phyloP scores from a whole-genome alignment of 2,797 vertebrate species.

The Syngnathus rostellatus region DNA sequence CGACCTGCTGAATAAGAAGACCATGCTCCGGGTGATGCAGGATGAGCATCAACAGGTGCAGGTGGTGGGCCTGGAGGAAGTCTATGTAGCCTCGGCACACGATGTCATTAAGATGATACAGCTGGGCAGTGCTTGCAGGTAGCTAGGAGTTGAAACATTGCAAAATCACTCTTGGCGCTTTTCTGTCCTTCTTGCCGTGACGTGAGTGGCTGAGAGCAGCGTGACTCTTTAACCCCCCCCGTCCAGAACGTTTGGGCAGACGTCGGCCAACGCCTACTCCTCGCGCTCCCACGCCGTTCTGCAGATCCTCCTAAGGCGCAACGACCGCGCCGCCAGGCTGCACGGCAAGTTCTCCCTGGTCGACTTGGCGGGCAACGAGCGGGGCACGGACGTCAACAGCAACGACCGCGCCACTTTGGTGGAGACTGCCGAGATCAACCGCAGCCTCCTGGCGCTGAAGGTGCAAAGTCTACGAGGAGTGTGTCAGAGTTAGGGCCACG shows the following conservation, averaged over 20 bases:
- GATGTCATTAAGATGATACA: slow-evolving; percentile 89
- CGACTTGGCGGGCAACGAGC: slow-evolving; percentile 93
- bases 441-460: slow-evolving; percentile 93
- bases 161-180: no score
- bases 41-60: slow-evolving; percentile 93
- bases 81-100: slow-evolving; percentile 72
- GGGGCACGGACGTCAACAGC: slow-evolving; percentile 83
- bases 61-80: slow-evolving; percentile 87
- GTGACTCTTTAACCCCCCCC: neutral
- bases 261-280: slow-evolving; percentile 88
- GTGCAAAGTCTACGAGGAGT: slow-evolving; percentile 48
- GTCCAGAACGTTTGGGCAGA: slow-evolving; percentile 88
- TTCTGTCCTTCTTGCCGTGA: no score
- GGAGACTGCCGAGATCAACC: slow-evolving; percentile 94
- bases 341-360: slow-evolving; percentile 93
- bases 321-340: slow-evolving; percentile 59
- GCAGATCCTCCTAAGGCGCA: slow-evolving; percentile 82
- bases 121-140: slow-evolving; percentile 88
- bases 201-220: no score
- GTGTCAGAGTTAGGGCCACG: neutral
- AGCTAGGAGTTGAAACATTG: slow-evolving; percentile 3
- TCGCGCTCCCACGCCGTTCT: slow-evolving; percentile 94
- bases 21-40: slow-evolving; percentile 86
- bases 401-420: slow-evolving; percentile 86
- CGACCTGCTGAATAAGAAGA: slow-evolving; percentile 92